A percentile compares a stretch with the other conserved stretches of the same genome.
Conservation (phyloP, 2,797 vertebrate species). For the Hapalemur alaotrensis region DNA sequence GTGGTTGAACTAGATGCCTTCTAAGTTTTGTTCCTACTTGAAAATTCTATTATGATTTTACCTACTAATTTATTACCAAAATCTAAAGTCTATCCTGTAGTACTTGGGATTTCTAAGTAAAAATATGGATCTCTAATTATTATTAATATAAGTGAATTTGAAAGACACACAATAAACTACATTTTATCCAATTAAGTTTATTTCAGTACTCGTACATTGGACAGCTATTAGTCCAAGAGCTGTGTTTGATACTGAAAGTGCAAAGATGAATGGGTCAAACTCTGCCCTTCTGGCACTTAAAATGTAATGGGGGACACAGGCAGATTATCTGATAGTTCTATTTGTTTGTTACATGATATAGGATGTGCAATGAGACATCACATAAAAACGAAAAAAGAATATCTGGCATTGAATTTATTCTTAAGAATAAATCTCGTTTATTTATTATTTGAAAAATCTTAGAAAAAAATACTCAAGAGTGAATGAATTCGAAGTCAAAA, state of each 20-base stretch:
- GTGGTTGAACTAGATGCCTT: neutral
- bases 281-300: neutral
- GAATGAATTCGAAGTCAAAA: neutral
- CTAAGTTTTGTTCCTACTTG: neutral
- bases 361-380: neutral
- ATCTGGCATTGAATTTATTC: neutral
- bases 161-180: neutral
- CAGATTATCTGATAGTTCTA: neutral
- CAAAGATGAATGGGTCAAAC: neutral
- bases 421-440: neutral
- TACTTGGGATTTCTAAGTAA: neutral
- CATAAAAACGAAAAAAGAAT: neutral
- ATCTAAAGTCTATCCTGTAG: neutral
- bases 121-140: neutral
- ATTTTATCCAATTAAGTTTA: neutral
- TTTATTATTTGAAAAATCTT: neutral
- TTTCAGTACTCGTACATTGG: neutral
- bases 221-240: neutral
- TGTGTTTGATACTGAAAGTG: neutral
- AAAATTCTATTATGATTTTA: neutral
- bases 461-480: neutral
- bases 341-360: neutral
- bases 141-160: neutral
- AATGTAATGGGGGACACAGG: neutral
- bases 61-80: neutral